Evolutionary conservation across 2,113 vertebrate species (phyloP), one percentile per base, ranked within the genome.

Genomic region (Catharus minimus): DNA sequence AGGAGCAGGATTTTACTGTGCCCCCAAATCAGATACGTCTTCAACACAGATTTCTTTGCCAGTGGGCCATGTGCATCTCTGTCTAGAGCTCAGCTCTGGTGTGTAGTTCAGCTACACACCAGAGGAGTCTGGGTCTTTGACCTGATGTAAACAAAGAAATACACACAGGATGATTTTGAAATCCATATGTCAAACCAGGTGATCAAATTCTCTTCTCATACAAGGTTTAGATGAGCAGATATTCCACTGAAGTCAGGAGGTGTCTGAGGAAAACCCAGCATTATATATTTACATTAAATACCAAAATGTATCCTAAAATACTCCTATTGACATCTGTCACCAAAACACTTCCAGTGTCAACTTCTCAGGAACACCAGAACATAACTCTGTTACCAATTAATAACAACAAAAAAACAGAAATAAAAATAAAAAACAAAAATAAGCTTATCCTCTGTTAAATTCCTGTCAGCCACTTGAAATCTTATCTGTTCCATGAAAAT

Each of bases 391-490:
- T 67, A 82, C 33, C 33, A 67, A 77, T 80, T 62, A 85, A 74
- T 20, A 53, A 67, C 32, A 61, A 74, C 16, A 47, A 53, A 22
- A 44, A 28, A 52, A 0, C 36, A 41, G 44, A 93, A 88, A 73
- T 80, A 83, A 81, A 87, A 82, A 62, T 53, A 81, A 79, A 71
- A 86, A 89, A 62, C n/a, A 93, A 94, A 95, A 94, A 69, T 17
- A 90, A 92, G 64, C 81, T 86, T 84, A 83, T 79, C 22, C 76
- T 90, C 92, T 58, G 81, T 88, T 92, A 93, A 92, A 93, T 55
- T 85, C 55, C 39, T 87, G 56, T 49, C 85, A 94, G 85, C 50
- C 90, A 77, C 81, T 91, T 89, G 71, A 79, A 82, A 89, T 71
- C 66, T 93, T 85, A 88, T 84, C 36, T 82, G 78, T 64, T 95